phyloP scores from a whole-genome alignment of 2,113 vertebrate species.

The Festucalex cinctus region DNA sequence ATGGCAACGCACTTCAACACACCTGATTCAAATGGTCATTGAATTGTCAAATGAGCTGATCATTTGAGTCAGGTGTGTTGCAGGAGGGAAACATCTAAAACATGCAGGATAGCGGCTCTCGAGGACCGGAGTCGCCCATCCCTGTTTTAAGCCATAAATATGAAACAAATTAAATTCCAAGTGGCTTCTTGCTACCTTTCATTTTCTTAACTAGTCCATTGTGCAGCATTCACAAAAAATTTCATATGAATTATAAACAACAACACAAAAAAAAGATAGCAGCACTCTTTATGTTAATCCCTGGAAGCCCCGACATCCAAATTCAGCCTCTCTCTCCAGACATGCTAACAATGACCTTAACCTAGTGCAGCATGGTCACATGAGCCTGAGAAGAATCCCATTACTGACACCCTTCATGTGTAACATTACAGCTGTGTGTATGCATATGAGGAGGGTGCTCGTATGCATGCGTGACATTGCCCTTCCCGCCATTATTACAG shows the following conservation, averaged over 20 bases:
- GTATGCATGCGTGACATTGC: slow-evolving; percentile 60
- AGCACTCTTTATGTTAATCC: slow-evolving; percentile 31
- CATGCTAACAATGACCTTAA: slow-evolving; percentile 63
- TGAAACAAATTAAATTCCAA: no score
- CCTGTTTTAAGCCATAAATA: no score
- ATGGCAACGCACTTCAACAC: no score
- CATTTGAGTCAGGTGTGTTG: no score
- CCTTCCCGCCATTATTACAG: slow-evolving; percentile 54
- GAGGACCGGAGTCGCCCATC: no score
- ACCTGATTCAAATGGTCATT: no score
- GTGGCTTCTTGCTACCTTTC: no score
- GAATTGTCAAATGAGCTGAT: no score
- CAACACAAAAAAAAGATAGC: background rate
- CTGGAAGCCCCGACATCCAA: slow-evolving; percentile 16
- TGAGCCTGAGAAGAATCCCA: slow-evolving; percentile 64
- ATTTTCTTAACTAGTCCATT: no score
- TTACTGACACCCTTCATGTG: slow-evolving; percentile 72
- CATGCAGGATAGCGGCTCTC: no score
- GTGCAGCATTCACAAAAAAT: background rate
- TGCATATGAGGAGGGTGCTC: slow-evolving; percentile 9
- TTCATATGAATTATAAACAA: background rate
- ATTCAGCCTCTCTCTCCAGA: slow-evolving; percentile 32
- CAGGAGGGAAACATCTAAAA: no score
- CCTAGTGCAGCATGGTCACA: slow-evolving; percentile 56
- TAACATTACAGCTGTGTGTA: slow-evolving; percentile 52